These are phyloP conservation scores for Cyphomyrmex costatus DNA, from an alignment of 1,140 invertebrate species.

Conservation along the genomic window DNA sequence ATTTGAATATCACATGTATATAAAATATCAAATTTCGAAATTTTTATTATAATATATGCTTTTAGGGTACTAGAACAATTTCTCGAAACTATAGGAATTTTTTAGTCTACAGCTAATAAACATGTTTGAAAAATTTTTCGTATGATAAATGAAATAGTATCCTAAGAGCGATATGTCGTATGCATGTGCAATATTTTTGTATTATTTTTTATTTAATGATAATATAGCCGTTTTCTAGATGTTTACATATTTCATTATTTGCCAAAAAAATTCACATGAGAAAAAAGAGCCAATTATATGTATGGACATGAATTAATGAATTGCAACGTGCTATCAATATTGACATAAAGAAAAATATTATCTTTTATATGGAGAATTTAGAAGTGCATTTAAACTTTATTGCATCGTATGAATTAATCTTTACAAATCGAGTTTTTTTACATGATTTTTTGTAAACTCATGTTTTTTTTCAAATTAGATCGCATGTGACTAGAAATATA, in stretches of 20 bases:
- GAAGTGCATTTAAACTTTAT: conserved; percentile 1
- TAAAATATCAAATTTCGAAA: neutral
- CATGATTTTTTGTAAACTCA: no score
- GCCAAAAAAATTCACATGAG: neutral
- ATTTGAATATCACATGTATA: neutral
- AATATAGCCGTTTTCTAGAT: neutral
- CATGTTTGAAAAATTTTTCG: neutral
- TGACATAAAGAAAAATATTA: neutral
- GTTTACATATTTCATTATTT: neutral
- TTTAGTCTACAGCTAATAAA: neutral
- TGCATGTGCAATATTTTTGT: conserved; percentile 5
- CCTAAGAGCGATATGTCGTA: conserved; percentile 4
- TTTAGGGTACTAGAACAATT: neutral
- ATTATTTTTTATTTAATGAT: neutral
- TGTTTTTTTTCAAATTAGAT: neutral
- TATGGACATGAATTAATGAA: neutral
- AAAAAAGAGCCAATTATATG: neutral
- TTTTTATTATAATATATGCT: conserved; percentile 6
- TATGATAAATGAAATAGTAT: neutral
- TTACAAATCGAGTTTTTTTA: neutral
- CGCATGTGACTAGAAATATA: neutral
- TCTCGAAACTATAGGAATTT: neutral
- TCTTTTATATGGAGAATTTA: neutral
- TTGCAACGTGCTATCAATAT: neutral
- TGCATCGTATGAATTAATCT: neutral